phyloP scores from a whole-genome alignment of 2,888 invertebrate genomes.

The Carpatolechia fugitivella region DNA sequence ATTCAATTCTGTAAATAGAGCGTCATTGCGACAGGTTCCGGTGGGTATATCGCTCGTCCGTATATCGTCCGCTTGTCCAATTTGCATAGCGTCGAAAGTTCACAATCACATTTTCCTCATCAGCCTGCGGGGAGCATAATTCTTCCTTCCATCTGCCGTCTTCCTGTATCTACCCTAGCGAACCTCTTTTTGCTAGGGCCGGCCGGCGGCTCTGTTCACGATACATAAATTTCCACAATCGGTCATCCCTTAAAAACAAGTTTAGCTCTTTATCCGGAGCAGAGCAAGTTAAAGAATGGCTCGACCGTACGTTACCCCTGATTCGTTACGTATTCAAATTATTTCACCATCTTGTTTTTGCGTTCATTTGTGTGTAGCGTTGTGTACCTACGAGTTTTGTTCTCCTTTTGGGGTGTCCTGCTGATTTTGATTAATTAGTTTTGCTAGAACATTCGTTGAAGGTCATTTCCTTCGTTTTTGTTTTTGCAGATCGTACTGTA shows the following conservation, averaged over 20 bases:
- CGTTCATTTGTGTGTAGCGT: constrained; percentile 61
- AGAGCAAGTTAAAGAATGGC: constrained; percentile 75
- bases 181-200: constrained; percentile 68
- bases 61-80: constrained; percentile 64
- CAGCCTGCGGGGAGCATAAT: constrained; percentile 76
- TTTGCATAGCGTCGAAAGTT: constrained; percentile 77
- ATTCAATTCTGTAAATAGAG: constrained; percentile 58
- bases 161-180: constrained; percentile 73
- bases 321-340: constrained; percentile 78
- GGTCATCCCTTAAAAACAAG: constrained; percentile 80
- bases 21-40: constrained; percentile 47
- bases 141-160: constrained; percentile 76
- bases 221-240: constrained; percentile 78
- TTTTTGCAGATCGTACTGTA: not conserved
- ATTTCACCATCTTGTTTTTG: constrained; percentile 72
- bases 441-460: not conserved
- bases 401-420: constrained; percentile 45
- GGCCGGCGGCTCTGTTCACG: constrained; percentile 72
- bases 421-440: constrained; percentile 61
- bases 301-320: constrained; percentile 67
- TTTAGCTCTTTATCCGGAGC: constrained; percentile 75
- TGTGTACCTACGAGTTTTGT: constrained; percentile 49
- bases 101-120: constrained; percentile 78
- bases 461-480: not conserved
- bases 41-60: constrained; percentile 31